Conservation (phyloP, 2,113 vertebrate genomes). For the Anser cygnoides region DNA sequence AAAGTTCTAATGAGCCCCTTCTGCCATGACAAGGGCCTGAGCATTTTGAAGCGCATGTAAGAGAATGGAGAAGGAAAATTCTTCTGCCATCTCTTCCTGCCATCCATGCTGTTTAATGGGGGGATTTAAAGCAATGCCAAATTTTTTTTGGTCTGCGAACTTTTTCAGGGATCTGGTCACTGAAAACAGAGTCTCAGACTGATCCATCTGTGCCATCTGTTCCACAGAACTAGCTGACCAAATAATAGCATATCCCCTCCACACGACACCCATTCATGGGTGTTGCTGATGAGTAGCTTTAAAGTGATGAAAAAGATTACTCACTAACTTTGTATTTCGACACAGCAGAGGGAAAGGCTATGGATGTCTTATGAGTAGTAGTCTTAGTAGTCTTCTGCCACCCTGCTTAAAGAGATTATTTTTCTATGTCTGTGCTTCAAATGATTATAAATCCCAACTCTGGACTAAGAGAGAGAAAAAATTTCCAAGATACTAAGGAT, state of each 20-base stretch:
- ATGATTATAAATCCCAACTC: background rate
- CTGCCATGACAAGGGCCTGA: background rate
- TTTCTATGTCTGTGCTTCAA: background rate
- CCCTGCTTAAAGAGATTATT: background rate
- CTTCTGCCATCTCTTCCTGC: background rate
- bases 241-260: accelerated
- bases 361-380: background rate
- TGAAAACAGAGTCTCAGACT: background rate
- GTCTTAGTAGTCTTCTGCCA: background rate
- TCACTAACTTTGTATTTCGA: background rate
- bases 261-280: no score
- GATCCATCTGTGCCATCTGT: background rate
- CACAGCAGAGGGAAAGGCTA: background rate
- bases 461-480: background rate
- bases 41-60: background rate
- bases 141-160: background rate
- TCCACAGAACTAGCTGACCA: background rate
- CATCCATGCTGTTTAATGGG: background rate
- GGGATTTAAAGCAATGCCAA: background rate
- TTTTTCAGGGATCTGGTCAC: background rate
- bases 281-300: background rate
- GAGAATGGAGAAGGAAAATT: background rate
- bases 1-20: background rate
- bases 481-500: background rate
- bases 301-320: background rate